Base-by-base conservation (phyloP, 2,888 invertebrate genomes). In the Plagodis dolabraria region DNA sequence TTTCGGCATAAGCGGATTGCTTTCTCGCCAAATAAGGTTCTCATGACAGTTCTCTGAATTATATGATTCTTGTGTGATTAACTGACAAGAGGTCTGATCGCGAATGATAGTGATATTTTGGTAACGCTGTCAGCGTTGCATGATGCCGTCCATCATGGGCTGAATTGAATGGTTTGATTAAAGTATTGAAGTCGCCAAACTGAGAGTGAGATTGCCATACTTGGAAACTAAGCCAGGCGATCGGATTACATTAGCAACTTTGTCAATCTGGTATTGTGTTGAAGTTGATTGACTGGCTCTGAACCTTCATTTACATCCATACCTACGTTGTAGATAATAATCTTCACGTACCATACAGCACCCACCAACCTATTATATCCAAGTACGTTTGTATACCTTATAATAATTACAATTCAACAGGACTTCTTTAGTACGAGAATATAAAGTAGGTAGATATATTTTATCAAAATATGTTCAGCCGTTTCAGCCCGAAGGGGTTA, bases 11-110 rank as follows among this genome's bases (percentile, higher is more conserved):
- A 89, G 87, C 87, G 85, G 87, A 89, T 91, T 87, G 90, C 92
- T 92, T 92, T 92, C 92, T 86, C 90, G 85, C 92, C 92, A 91
- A 89, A 90, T 90, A 90, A 80, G 90, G 92, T 70, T 68, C 79
- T 82, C 83, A 80, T 89, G 89, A 91, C 92, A 90, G 89, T 85
- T 83, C 83, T 80, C 82, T 88, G 91, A 91, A 89, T 89, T 88
- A 69, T 69, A 67, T 61, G 70, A 68, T 68, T 65, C 63, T 62
- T 56, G 88, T 86, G 84, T 86, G 89, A 90, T 88, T 87, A 90
- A 79, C 83, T 83, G 86, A 86, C 83, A 85, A 85, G 87, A 22
- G 84, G 83, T 81, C 85, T 74, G 78, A 76, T 78, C 77, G 81
- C 82, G 79, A 82, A 81, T 79, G 78, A 78, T 77, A 78, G 82